Conservation (phyloP, 2,113 vertebrate genomes). For the Erpornis zantholeuca region DNA sequence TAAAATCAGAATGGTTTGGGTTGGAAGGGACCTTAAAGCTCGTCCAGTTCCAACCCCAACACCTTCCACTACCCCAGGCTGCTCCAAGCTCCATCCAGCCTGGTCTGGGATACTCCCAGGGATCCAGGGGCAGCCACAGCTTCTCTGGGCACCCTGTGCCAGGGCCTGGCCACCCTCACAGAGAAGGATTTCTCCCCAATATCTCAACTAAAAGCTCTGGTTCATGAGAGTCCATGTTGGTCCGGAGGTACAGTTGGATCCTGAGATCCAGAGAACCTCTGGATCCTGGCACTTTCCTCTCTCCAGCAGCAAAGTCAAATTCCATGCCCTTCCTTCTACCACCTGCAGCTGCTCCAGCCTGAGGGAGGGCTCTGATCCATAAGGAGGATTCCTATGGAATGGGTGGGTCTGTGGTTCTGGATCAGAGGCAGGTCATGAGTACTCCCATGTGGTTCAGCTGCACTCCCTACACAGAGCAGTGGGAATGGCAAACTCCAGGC, state of each 20-base stretch:
- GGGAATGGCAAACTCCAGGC: neutral
- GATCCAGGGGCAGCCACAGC: neutral
- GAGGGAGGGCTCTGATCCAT: neutral
- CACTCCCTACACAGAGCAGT: neutral
- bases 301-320: neutral
- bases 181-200: neutral
- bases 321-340: neutral
- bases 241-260: fast-evolving
- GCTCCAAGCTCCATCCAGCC: neutral
- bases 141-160: neutral
- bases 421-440: neutral
- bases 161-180: neutral
- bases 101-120: neutral
- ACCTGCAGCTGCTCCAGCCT: neutral
- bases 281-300: neutral
- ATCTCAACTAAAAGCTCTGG: neutral
- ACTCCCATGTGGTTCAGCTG: neutral
- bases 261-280: neutral
- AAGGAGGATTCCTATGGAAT: neutral
- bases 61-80: fast-evolving
- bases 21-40: neutral
- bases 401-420: neutral
- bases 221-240: fast-evolving
- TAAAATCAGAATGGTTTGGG: neutral
- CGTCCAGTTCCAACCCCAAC: neutral